Evolutionary conservation across 2,888 invertebrate species (phyloP).

Genomic region (Pristionchus arcanus): DNA sequence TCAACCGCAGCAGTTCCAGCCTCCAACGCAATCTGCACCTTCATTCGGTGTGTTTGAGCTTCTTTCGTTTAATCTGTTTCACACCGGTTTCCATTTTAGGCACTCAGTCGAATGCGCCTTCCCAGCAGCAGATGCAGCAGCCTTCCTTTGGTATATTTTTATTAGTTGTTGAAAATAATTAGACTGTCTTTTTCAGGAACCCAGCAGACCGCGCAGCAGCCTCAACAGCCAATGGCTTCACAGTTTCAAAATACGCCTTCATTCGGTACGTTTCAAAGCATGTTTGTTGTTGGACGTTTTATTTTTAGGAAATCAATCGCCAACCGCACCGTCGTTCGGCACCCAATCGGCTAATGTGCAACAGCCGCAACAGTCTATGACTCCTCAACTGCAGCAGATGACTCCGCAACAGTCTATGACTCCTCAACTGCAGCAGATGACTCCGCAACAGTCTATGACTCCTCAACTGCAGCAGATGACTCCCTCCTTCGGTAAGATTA

Average conservation of each 20-base stretch:
- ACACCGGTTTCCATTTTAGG: not conserved
- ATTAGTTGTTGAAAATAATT: no score
- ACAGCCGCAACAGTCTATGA: not conserved
- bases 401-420: not conserved
- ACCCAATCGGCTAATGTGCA: not conserved
- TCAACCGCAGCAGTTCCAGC: not conserved
- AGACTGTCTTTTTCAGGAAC: no score
- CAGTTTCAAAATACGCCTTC: no score
- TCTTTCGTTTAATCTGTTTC: no score
- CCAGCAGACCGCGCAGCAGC: no score
- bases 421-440: not conserved
- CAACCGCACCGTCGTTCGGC: not conserved
- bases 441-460: not conserved
- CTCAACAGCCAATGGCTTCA: no score
- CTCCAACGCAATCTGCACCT: not conserved
- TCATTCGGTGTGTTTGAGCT: not conserved
- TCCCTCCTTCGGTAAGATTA: slow-evolving; percentile 3
- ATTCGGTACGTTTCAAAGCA: not conserved
- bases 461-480: not conserved
- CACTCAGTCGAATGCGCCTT: not conserved
- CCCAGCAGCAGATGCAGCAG: not conserved
- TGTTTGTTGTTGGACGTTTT: not conserved
- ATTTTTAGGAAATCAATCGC: not conserved
- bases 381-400: not conserved
- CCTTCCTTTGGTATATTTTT: not conserved